phyloP scores from a whole-genome alignment of 2,797 vertebrate genomes.

The Chrysocyon brachyurus region DNA sequence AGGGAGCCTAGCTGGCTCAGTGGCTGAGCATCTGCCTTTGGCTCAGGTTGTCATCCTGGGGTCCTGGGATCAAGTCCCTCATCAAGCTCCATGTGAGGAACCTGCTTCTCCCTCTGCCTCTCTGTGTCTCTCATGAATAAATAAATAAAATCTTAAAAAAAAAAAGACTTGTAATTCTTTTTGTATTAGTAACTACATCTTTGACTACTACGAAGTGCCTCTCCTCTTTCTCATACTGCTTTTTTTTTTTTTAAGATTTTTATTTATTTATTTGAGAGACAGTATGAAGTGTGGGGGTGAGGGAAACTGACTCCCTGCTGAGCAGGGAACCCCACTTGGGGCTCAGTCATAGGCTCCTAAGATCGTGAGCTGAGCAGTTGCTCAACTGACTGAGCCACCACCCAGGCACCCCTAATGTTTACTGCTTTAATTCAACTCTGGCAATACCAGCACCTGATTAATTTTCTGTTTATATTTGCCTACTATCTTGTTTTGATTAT shows the following conservation, averaged over 20 bases:
- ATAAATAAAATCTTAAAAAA: too few species aligned
- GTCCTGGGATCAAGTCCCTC: too few species aligned
- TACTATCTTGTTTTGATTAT: constrained; percentile 28
- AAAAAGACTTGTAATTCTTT: not conserved
- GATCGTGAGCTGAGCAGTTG: not conserved
- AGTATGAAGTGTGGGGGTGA: too few species aligned
- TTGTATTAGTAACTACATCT: not conserved
- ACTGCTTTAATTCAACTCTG: constrained; percentile 2
- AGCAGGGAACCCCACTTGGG: not conserved
- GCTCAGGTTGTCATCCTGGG: too few species aligned
- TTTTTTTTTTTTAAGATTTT: not conserved
- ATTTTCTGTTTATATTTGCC: constrained; percentile 9
- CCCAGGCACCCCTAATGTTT: not conserved
- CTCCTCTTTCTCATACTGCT: not conserved
- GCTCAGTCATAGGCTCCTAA: not conserved
- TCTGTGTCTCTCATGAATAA: too few species aligned
- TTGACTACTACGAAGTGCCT: not conserved
- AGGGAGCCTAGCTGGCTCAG: too few species aligned
- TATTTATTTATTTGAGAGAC: not conserved
- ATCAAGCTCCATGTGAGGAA: too few species aligned
- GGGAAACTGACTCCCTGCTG: not conserved
- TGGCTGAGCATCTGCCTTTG: too few species aligned
- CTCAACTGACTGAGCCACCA: not conserved
- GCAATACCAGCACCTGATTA: not conserved
- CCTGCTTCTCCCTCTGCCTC: too few species aligned